A percentile compares a stretch with the other conserved stretches of the same genome.
Evolutionary conservation across 2,888 invertebrate genomes (phyloP).

Genomic region (Myathropa florea): DNA sequence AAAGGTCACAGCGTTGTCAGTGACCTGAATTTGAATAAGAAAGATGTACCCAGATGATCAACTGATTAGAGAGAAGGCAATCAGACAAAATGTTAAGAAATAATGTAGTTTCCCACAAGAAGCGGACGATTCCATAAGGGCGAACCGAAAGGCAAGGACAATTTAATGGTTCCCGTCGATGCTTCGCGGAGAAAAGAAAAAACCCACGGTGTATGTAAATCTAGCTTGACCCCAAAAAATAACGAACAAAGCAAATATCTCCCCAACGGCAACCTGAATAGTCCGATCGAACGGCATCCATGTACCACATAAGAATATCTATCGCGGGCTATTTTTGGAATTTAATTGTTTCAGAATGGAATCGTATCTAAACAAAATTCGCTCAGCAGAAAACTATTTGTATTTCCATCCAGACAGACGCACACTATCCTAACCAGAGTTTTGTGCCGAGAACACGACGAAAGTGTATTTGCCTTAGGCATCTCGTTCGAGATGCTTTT

Average conservation of each 20-base stretch:
- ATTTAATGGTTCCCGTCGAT: neutral
- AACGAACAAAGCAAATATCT: neutral
- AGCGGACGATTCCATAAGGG: neutral
- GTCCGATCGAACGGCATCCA: neutral
- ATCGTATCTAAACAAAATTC: conserved; percentile 25
- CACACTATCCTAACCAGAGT: conserved; percentile 21
- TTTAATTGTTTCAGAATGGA: conserved; percentile 57
- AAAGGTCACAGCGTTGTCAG: too few relatives aligned
- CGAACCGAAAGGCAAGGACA: neutral
- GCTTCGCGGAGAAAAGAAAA: too few relatives aligned
- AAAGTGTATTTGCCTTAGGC: conserved; percentile 33
- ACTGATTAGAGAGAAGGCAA: too few relatives aligned
- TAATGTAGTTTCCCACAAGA: too few relatives aligned
- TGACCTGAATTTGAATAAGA: too few relatives aligned
- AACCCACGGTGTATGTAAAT: neutral
- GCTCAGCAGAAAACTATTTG: conserved; percentile 43
- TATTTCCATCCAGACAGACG: conserved; percentile 36
- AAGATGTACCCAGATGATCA: too few relatives aligned
- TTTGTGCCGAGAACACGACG: neutral
- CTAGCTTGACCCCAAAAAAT: neutral
- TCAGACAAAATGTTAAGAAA: too few relatives aligned
- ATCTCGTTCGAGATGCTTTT: neutral
- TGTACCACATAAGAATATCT: neutral
- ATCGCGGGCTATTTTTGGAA: conserved; percentile 56
- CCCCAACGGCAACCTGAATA: neutral